A percentile compares a stretch with the other conserved stretches of the same genome.
phyloP scores from a whole-genome alignment of 1,140 invertebrate species.

The Amyelois transitella region DNA sequence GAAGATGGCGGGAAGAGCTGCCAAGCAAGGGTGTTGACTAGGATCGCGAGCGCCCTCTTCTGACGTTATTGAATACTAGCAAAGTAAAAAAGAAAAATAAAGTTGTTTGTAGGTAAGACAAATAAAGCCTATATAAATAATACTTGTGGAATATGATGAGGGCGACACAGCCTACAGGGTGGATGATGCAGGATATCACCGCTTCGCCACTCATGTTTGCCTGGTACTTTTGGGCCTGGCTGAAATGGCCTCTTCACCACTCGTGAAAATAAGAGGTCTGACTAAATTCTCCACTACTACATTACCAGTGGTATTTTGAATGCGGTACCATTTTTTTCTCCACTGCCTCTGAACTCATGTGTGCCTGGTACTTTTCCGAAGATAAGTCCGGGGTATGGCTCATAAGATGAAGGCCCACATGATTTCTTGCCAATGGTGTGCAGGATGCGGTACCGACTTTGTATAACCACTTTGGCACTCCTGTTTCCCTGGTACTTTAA shows the following conservation, averaged over 20 bases:
- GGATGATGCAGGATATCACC: too few relatives aligned
- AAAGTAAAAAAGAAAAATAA: not conserved
- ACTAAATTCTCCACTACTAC: too few relatives aligned
- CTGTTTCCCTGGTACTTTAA: too few relatives aligned
- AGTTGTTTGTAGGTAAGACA: too few relatives aligned
- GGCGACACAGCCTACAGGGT: too few relatives aligned
- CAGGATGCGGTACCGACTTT: conserved; percentile 95
- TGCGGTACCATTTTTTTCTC: conserved; percentile 96
- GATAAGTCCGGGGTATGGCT: conserved; percentile 90
- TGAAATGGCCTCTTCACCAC: conserved; percentile 88
- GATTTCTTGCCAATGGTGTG: conserved; percentile 96
- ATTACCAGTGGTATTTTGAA: conserved; percentile 95
- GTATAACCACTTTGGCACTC: conserved; percentile 90
- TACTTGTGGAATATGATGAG: too few relatives aligned
- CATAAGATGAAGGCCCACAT: conserved; percentile 91
- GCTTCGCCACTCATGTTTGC: conserved; percentile 90
- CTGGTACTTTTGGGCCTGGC: conserved; percentile 87
- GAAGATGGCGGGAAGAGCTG: conserved; percentile 91
- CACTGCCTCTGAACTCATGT: conserved; percentile 92
- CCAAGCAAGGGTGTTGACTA: conserved; percentile 93
- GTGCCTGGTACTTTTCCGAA: conserved; percentile 77
- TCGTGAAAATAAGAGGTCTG: too few relatives aligned
- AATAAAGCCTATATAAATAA: too few relatives aligned
- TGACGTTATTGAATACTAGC: conserved; percentile 81
- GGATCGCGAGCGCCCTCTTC: conserved; percentile 87